A percentile compares a stretch with the other conserved stretches of the same genome.
Evolutionary conservation across 2,797 vertebrate species (phyloP).

Genomic region (Atherinosoma microstoma): DNA sequence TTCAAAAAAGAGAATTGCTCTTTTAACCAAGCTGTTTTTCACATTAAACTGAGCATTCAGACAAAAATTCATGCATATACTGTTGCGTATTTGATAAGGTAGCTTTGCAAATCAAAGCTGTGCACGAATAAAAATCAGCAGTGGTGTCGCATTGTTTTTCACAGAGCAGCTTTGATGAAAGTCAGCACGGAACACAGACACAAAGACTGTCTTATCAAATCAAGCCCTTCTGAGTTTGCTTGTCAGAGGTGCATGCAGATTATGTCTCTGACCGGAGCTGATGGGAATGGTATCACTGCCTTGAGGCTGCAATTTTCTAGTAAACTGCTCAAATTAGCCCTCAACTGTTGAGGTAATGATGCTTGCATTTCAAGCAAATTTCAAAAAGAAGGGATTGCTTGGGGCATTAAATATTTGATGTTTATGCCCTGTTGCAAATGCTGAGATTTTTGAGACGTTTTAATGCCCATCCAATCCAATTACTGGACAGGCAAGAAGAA

Average conservation of each 20-base stretch:
- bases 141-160: constrained; percentile 13
- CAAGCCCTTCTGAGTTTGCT: not conserved
- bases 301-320: constrained; percentile 17
- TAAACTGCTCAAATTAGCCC: constrained; percentile 27
- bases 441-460: constrained; percentile 16
- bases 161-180: constrained; percentile 20
- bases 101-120: constrained; percentile 18
- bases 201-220: constrained; percentile 3
- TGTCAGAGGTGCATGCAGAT: constrained; percentile 32
- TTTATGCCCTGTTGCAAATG: constrained; percentile 37
- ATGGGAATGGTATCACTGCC: constrained; percentile 15
- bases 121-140: not conserved
- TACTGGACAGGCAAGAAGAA: not conserved
- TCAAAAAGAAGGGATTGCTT: constrained; percentile 5
- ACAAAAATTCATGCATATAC: constrained; percentile 2
- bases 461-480: constrained; percentile 24
- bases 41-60: not conserved
- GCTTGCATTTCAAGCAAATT: constrained; percentile 27
- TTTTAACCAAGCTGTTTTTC: constrained; percentile 28
- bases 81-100: constrained; percentile 12
- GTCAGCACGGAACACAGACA: constrained; percentile 9
- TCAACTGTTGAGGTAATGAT: constrained; percentile 29
- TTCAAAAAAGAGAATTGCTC: not conserved
- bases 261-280: constrained; percentile 1
- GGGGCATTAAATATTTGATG: constrained; percentile 19